phyloP scores from a whole-genome alignment of 23 tunicate species.

The Clavelina lepadiformis region DNA sequence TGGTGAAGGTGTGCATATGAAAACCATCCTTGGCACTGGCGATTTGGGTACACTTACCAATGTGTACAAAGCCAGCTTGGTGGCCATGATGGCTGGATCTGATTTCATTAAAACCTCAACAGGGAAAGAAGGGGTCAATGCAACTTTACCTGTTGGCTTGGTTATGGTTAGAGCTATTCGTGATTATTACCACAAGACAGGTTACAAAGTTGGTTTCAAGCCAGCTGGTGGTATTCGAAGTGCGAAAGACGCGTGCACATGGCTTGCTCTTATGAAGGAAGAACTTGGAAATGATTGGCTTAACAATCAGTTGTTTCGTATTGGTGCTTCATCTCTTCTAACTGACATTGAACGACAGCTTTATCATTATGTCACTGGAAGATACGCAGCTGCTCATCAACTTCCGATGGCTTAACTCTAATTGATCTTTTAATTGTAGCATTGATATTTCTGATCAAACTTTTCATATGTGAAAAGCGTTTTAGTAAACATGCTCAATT shows the following conservation, averaged over 20 bases:
- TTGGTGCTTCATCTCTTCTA: conserved; percentile 94
- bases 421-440: no score
- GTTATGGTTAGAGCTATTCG: conserved; percentile 96
- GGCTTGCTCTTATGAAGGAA: conserved; percentile 96
- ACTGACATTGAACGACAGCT: conserved; percentile 92
- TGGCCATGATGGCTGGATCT: conserved; percentile 98
- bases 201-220: conserved; percentile 89
- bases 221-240: conserved; percentile 97
- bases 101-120: conserved; percentile 98
- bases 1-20: conserved; percentile 83
- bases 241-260: conserved; percentile 88
- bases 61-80: conserved; percentile 95
- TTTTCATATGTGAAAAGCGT: no score
- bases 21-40: conserved; percentile 94
- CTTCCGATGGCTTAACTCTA: conserved; percentile 89
- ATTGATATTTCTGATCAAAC: no score
- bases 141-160: conserved; percentile 88
- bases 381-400: conserved; percentile 98
- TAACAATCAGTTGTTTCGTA: conserved; percentile 67
- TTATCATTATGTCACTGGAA: conserved; percentile 83
- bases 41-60: conserved; percentile 92
- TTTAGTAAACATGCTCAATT: no score
- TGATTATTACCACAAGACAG: conserved; percentile 82
- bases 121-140: conserved; percentile 98
- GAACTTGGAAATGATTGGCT: conserved; percentile 98